Conservation (phyloP, 2,888 invertebrate species). For the Physocephala rufipes region DNA sequence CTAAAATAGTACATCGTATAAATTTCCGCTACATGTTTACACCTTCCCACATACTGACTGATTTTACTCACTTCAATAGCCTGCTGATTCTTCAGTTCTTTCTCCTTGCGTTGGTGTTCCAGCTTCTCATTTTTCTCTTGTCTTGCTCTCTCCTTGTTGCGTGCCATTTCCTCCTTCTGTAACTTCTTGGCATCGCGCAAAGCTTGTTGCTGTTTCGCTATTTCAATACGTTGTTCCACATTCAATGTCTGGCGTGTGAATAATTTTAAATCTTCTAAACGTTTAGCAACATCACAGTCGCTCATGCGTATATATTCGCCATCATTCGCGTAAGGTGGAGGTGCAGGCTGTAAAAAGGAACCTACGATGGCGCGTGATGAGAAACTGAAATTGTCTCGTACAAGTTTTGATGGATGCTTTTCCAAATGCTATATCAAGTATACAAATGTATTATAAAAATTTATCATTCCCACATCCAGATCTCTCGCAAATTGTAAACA, state of each 20-base stretch:
- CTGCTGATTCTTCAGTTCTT: slow-evolving; percentile 85
- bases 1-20: slow-evolving; percentile 66
- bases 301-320: slow-evolving; percentile 80
- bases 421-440: slow-evolving; percentile 76
- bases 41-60: slow-evolving; percentile 32
- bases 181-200: slow-evolving; percentile 79
- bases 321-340: slow-evolving; percentile 71
- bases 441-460: background rate
- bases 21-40: no score
- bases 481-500: background rate
- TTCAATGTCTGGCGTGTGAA: slow-evolving; percentile 74
- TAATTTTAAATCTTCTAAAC: slow-evolving; percentile 75
- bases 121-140: slow-evolving; percentile 82
- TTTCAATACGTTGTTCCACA: slow-evolving; percentile 80
- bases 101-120: slow-evolving; percentile 82
- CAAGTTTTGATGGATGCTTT: slow-evolving; percentile 74
- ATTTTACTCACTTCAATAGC: slow-evolving; percentile 79
- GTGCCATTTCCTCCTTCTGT: slow-evolving; percentile 72
- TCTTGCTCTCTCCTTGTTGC: slow-evolving; percentile 68
- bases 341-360: slow-evolving; percentile 85
- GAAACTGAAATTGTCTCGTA: slow-evolving; percentile 91
- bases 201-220: slow-evolving; percentile 77
- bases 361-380: slow-evolving; percentile 89
- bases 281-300: slow-evolving; percentile 82
- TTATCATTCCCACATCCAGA: background rate